These are phyloP conservation scores for Unio pictorum DNA, from an alignment of 2,888 invertebrate genomes.

Conservation along the genomic window DNA sequence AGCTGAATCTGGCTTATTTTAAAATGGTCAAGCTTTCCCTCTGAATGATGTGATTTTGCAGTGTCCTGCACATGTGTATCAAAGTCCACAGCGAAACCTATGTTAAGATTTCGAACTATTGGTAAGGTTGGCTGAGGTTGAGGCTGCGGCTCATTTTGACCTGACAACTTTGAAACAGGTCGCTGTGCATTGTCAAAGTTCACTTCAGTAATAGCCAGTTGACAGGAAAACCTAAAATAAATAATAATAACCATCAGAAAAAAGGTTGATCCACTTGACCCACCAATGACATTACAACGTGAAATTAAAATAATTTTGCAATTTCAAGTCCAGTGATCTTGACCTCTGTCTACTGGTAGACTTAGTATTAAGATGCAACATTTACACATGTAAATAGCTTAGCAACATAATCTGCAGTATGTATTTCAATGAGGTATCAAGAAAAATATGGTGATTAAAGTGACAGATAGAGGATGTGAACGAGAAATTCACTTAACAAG, in stretches of 20 bases:
- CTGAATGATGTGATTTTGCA: constrained; percentile 6
- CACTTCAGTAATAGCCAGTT: constrained; percentile 80
- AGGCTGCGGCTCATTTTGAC: background rate
- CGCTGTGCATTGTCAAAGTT: constrained; percentile 38
- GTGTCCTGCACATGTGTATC: constrained; percentile 24
- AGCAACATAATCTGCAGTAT: too few relatives aligned
- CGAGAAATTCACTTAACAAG: too few relatives aligned
- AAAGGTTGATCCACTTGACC: too few relatives aligned
- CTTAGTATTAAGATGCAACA: too few relatives aligned
- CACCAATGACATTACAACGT: too few relatives aligned
- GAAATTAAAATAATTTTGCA: too few relatives aligned
- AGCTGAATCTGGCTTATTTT: constrained; percentile 20
- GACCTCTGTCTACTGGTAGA: too few relatives aligned
- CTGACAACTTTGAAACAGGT: constrained; percentile 8
- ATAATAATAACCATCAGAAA: constrained; percentile 1
- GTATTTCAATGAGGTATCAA: too few relatives aligned
- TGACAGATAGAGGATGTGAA: too few relatives aligned
- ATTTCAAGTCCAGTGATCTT: too few relatives aligned
- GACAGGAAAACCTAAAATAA: constrained; percentile 75
- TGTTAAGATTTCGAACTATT: constrained; percentile 66
- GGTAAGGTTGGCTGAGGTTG: constrained; percentile 16
- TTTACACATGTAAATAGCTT: too few relatives aligned
- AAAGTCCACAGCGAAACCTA: constrained; percentile 60
- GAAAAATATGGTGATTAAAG: too few relatives aligned
- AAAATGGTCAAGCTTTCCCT: constrained; percentile 23